Evolutionary conservation across 2,797 vertebrate genomes (phyloP).

Genomic region (Botia kubotai): DNA sequence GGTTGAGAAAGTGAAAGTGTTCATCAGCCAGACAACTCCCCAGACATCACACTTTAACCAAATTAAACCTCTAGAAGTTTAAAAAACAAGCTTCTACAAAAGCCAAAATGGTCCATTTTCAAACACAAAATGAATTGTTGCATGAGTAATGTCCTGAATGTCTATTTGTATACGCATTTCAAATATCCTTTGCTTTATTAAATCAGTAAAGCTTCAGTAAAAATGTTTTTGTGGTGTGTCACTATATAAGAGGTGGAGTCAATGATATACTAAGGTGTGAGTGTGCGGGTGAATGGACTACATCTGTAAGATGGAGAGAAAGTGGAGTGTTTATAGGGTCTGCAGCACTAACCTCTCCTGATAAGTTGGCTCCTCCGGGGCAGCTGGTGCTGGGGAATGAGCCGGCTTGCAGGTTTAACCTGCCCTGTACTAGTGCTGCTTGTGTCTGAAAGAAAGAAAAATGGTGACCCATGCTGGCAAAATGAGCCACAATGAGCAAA

Average conservation of each 20-base stretch:
- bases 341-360: conserved; percentile 44
- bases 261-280: not conserved
- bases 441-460: conserved; percentile 23
- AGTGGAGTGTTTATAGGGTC: not conserved
- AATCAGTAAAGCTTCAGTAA: conserved; percentile 23
- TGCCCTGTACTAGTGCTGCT: conserved; percentile 54
- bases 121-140: not conserved
- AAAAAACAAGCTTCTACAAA: not conserved
- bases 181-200: conserved; percentile 49
- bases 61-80: not conserved
- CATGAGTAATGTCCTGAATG: not conserved
- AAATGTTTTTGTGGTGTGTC: conserved; percentile 11
- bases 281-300: not conserved
- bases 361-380: conserved; percentile 48
- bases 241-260: not conserved
- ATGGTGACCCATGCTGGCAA: too few relatives aligned
- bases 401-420: conserved; percentile 41
- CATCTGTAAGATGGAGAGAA: not conserved
- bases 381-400: conserved; percentile 45
- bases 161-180: conserved; percentile 25
- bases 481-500: too few relatives aligned
- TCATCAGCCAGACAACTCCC: not conserved
- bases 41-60: not conserved
- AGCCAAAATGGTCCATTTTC: not conserved
- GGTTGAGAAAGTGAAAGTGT: not conserved